These are phyloP conservation scores for Ptilodon capucinus DNA, from an alignment of 2,888 invertebrate genomes.

Conservation along the genomic window DNA sequence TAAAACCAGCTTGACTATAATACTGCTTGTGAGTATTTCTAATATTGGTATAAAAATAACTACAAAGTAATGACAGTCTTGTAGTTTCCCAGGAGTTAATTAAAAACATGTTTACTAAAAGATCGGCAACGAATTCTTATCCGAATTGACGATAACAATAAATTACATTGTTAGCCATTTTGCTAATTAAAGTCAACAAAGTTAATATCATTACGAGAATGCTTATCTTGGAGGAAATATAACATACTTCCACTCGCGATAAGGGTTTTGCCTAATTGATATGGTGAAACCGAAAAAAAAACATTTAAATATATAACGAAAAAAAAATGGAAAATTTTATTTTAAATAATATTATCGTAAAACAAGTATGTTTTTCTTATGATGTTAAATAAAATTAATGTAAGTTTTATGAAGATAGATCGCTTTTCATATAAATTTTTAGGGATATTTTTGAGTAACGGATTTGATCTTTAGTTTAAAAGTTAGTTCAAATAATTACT, in stretches of 20 bases:
- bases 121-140: constrained; percentile 11
- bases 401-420: too few relatives aligned
- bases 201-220: constrained; percentile 25
- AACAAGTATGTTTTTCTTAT: too few relatives aligned
- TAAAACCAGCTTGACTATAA: too few relatives aligned
- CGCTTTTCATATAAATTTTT: too few relatives aligned
- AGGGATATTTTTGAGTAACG: too few relatives aligned
- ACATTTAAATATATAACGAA: neutral
- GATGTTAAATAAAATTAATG: too few relatives aligned
- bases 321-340: too few relatives aligned
- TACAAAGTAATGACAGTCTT: neutral
- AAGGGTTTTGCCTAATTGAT: constrained; percentile 28
- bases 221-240: constrained; percentile 39
- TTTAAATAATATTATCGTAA: too few relatives aligned
- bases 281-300: constrained; percentile 12
- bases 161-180: constrained; percentile 19
- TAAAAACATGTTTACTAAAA: constrained; percentile 3
- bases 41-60: too few relatives aligned
- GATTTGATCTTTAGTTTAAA: too few relatives aligned
- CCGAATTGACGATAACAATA: constrained; percentile 18
- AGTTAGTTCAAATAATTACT: too few relatives aligned
- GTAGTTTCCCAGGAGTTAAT: neutral
- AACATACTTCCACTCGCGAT: constrained; percentile 31
- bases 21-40: too few relatives aligned
- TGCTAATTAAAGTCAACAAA: constrained; percentile 32